phyloP scores from a whole-genome alignment of 1,140 invertebrate genomes.

The Drosophila nannoptera region DNA sequence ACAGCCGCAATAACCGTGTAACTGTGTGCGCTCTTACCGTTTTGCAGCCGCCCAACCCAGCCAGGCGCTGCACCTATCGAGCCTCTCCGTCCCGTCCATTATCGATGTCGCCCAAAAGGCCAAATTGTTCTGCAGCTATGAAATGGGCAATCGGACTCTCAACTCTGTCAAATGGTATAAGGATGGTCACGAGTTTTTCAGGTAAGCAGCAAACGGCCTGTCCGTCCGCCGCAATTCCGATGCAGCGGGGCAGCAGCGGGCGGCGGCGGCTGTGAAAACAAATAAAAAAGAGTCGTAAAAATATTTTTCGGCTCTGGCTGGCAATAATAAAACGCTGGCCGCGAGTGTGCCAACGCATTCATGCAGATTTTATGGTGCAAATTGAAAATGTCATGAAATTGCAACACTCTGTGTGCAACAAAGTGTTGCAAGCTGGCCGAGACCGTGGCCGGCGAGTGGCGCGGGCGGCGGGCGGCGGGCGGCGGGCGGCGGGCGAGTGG shows the following conservation, averaged over 20 bases:
- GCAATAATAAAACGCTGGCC: constrained; percentile 64
- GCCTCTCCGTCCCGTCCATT: constrained; percentile 79
- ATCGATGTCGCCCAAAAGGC: constrained; percentile 81
- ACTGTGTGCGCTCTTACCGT: background rate
- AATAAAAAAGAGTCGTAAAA: constrained; percentile 68
- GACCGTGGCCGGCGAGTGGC: background rate
- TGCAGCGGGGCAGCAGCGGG: too few relatives aligned
- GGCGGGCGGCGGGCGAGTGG: background rate
- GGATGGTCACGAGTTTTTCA: constrained; percentile 86
- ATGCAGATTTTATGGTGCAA: constrained; percentile 77
- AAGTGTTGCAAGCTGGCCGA: constrained; percentile 29
- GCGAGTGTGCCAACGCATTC: constrained; percentile 61
- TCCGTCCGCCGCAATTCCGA: background rate
- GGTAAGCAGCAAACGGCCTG: constrained; percentile 78
- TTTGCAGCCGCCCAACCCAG: constrained; percentile 61
- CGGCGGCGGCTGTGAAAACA: constrained; percentile 46
- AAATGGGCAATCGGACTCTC: constrained; percentile 83
- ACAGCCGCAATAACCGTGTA: constrained; percentile 18
- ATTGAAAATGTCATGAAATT: constrained; percentile 78
- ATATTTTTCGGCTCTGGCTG: constrained; percentile 62
- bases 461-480: background rate
- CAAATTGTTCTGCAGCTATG: constrained; percentile 81
- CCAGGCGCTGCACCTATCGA: constrained; percentile 70
- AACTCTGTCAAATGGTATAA: constrained; percentile 92
- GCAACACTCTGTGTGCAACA: constrained; percentile 61